Base-by-base conservation (phyloP, 2,888 invertebrate genomes). In the Stictocephala bisonia region DNA sequence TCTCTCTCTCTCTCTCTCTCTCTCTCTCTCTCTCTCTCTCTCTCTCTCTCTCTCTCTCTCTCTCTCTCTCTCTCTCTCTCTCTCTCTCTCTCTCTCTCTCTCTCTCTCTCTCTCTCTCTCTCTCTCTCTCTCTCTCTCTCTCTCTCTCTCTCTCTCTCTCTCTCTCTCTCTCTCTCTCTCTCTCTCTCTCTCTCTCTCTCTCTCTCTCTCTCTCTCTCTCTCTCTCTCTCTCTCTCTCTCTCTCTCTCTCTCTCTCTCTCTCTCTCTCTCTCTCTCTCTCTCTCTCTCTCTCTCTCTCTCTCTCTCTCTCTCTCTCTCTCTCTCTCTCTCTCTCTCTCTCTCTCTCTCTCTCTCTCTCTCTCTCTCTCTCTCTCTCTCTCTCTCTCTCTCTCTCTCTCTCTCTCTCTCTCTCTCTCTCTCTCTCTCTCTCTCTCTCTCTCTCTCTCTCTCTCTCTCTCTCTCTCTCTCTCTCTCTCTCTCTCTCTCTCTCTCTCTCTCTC, bases 1-100 rank as follows among this genome's bases (percentile, higher is more conserved):
- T 56, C 53, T 71, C 69, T 26, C 56, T 70, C 69, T 56, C 58
- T 56, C 58, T 56, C 58, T 56, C 58, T 56, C 58, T n/a, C n/a
- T n/a, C n/a, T n/a, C n/a, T n/a, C n/a, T n/a, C n/a, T n/a, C n/a
- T n/a, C n/a, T n/a, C n/a, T n/a, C n/a, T n/a, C n/a, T n/a, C 35
- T 35, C 35, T 35, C 35, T 35, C 35, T 35, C 35, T 35, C 35
- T 35, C 13, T 35, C 13, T 35, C 35, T 35, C 7, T 35, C 35
- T 35, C 35, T 35, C 35, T 35, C 35, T 35, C 44, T 3, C 44
- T 3, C 44, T n/a, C n/a, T n/a, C n/a, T n/a, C n/a, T n/a, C n/a
- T n/a, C n/a, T n/a, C n/a, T n/a, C n/a, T n/a, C n/a, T n/a, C n/a
- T n/a, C n/a, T n/a, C 35, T 35, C 35, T 35, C 35, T 35, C 35